phyloP scores from a whole-genome alignment of 2,888 invertebrate genomes.

The Megamerina dolium region DNA sequence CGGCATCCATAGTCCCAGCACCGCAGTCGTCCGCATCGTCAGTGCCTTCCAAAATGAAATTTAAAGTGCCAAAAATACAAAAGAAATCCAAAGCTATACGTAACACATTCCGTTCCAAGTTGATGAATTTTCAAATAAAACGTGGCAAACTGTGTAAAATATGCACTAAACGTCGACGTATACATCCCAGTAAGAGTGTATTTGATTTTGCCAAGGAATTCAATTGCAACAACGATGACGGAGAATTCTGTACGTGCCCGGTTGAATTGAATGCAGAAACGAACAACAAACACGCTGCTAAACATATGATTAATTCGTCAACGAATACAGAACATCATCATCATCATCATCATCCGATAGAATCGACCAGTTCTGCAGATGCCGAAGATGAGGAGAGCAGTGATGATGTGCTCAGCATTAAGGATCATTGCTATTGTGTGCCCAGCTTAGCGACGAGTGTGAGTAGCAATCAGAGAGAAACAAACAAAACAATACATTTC shows the following conservation, averaged over 20 bases:
- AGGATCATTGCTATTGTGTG: constrained; percentile 46
- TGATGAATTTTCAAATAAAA: constrained; percentile 41
- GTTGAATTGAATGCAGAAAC: constrained; percentile 4
- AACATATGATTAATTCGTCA: constrained; percentile 19
- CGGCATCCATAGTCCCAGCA: no score
- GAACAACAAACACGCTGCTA: constrained; percentile 11
- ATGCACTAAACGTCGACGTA: constrained; percentile 44
- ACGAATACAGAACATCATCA: constrained; percentile 21
- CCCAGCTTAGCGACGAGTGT: constrained; percentile 46
- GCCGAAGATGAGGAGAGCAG: constrained; percentile 32
- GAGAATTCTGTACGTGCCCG: constrained; percentile 42
- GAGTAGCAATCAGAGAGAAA: constrained; percentile 38
- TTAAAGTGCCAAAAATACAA: constrained; percentile 45
- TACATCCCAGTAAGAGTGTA: constrained; percentile 45
- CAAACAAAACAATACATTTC: no score
- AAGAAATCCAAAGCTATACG: constrained; percentile 46
- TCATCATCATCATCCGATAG: constrained; percentile 22
- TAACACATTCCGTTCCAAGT: constrained; percentile 45
- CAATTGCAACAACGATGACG: constrained; percentile 23
- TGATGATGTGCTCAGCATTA: constrained; percentile 42
- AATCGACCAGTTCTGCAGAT: constrained; percentile 25
- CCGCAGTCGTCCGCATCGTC: no score
- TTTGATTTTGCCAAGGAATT: constrained; percentile 46
- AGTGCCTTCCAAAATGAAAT: constrained; percentile 33
- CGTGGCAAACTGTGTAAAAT: constrained; percentile 41